phyloP scores from a whole-genome alignment of 2,797 vertebrate genomes.

The Psittacula echo region DNA sequence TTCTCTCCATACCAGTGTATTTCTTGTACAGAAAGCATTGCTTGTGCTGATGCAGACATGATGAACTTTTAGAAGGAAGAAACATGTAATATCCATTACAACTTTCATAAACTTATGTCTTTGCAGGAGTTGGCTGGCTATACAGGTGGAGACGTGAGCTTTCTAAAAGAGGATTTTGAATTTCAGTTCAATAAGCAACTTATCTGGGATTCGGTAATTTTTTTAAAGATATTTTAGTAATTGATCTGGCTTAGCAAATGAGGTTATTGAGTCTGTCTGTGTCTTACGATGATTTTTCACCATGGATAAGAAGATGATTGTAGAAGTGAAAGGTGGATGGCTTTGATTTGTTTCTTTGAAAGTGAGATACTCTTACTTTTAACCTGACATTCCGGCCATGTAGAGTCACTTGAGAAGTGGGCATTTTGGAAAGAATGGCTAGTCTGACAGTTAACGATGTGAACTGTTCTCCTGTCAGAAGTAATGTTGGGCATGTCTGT shows the following conservation, averaged over 20 bases:
- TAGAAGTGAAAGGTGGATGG: not conserved
- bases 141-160: conserved; percentile 91
- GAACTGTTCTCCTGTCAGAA: not conserved
- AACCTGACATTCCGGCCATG: not conserved
- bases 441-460: not conserved
- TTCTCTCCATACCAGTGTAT: not conserved
- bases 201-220: conserved; percentile 88
- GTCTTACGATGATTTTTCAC: not conserved
- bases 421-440: not conserved
- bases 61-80: not conserved
- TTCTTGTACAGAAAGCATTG: not conserved
- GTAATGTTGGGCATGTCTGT: not conserved
- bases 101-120: not conserved
- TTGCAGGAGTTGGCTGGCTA: conserved; percentile 93
- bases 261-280: not conserved
- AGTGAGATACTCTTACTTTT: not conserved
- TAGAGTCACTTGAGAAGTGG: not conserved
- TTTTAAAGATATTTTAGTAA: not conserved
- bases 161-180: conserved; percentile 95
- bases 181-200: conserved; percentile 90
- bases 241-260: not conserved
- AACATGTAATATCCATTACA: not conserved
- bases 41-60: not conserved
- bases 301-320: not conserved
- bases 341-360: not conserved